Base-by-base conservation (phyloP, 2,113 vertebrate genomes). In the Zapus hudsonius region DNA sequence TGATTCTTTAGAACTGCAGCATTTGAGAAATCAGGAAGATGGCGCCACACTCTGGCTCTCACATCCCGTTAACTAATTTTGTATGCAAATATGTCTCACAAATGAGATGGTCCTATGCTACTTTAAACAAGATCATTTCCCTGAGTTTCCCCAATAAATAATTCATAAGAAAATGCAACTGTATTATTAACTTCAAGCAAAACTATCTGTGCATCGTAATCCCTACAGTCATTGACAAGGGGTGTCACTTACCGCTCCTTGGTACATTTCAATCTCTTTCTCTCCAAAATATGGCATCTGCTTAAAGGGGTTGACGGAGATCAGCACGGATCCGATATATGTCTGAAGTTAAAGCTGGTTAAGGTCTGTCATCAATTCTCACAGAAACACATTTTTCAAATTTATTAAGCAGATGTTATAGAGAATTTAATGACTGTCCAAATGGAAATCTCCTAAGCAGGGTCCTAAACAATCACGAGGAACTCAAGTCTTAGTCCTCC, bases 201-300 rank as follows among this genome's bases (percentile, higher is more conserved):
- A 29, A 95, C 0, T n/a, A 91, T 22, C 5, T 82, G 61, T 75
- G n/a, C 61, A 84, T 33, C 55, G 52, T 25, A 80, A 95, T 7
- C 89, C 52, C 57, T 20, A 23, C 23, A 57, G n/a, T n/a, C 22
- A 47, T 63, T 81, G 83, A 90, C 5, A 67, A 20, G 73, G 33
- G 12, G 5, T 5, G 70, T 79, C 95, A 99, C 99, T 99, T 98
- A 99, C 99, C 69, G 99, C 99, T 94, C 99, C 99, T 97, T 99
- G 99, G 97, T 99, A 99, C 99, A 99, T 99, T 97, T 99, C 99
- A 69, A 99, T 98, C 98, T 99, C 99, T 94, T 99, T 99, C 47
- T 99, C 99, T 25, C 99, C 99, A 96, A 99, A 99, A 96, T 99
- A 99, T 0, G 99, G 99, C 99, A 99, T 99, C 98, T 99, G 99